phyloP scores from a whole-genome alignment of 2,797 vertebrate species.

The Otus scops region DNA sequence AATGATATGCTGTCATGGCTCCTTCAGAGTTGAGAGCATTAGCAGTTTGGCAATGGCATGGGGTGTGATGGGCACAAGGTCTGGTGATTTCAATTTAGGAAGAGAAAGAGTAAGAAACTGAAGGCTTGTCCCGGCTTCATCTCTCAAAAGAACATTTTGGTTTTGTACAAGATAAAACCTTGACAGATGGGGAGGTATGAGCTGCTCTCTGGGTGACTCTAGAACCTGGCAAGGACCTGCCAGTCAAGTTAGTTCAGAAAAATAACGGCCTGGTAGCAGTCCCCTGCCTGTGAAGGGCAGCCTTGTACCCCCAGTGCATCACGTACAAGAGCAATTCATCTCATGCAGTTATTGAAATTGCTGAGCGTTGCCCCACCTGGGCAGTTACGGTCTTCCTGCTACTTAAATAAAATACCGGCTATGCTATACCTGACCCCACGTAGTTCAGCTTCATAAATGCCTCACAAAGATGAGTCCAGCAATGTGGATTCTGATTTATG shows the following conservation, averaged over 20 bases:
- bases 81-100: neutral
- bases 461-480: neutral
- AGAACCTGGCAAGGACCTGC: neutral
- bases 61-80: neutral
- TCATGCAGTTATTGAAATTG: neutral
- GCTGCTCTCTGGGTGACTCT: neutral
- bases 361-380: neutral
- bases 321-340: neutral
- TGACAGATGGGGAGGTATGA: neutral
- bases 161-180: neutral
- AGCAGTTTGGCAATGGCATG: neutral
- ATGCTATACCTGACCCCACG: neutral
- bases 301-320: neutral
- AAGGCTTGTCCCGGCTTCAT: neutral
- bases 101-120: neutral
- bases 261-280: neutral
- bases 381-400: neutral
- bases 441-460: neutral
- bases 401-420: neutral
- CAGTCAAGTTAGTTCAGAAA: neutral
- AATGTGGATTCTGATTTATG: neutral
- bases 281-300: neutral
- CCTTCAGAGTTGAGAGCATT: neutral
- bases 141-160: neutral
- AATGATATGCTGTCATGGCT: rapidly evolving